Evolutionary conservation across 23 tunicate genomes (phyloP), one percentile per base, ranked within the genome.

Genomic region (Trididemnum miniatum): DNA sequence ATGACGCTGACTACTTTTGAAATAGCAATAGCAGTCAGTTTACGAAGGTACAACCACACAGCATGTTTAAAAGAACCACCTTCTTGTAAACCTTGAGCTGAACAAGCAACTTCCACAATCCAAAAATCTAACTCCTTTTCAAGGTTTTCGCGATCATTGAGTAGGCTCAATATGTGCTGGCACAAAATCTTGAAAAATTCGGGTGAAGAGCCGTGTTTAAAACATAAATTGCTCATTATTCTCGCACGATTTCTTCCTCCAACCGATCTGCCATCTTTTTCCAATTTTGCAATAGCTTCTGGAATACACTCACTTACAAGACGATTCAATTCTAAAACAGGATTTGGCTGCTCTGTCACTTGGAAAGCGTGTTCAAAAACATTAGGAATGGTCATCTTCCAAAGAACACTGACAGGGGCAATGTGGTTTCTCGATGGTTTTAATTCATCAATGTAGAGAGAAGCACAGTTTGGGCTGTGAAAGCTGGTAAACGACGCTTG

Each of bases 71-170:
- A 90, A 1, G 96, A 59, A 0, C 96, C 96, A 44, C 86, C 89
- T 72, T 90, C 96, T 33, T 90, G 89, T 29, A 90, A 77, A 1
- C 65, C 79, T 34, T 85, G 80, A 34, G 71, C 72, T 5, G 84
- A 86, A 51, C 96, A 90, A 31, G 96, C 96, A 78, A 67, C 96
- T 1, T 80, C 40, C 38, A 84, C 82, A 64, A 80, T 35, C 96
- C 96, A 90, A 26, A 25, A 5, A 1, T 65, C 66, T 20, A 0
- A 3, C 0, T 52, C 39, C 3, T 7, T 39, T 2, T 15, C 12
- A 2, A 23, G 73, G 4, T 71, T 54, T 22, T 88, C 92, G 20
- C 65, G 60, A 32, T 89, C 80, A 38, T 31, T 2, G 20, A 67
- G 34, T 12, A 88, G 33, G 18, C 9, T 1, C 30, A 63, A n/a